A percentile compares a stretch with the other conserved stretches of the same genome.
Evolutionary conservation across 64 coral and sea anemone species (phyloP).

Genomic region (Platygyra sinensis): DNA sequence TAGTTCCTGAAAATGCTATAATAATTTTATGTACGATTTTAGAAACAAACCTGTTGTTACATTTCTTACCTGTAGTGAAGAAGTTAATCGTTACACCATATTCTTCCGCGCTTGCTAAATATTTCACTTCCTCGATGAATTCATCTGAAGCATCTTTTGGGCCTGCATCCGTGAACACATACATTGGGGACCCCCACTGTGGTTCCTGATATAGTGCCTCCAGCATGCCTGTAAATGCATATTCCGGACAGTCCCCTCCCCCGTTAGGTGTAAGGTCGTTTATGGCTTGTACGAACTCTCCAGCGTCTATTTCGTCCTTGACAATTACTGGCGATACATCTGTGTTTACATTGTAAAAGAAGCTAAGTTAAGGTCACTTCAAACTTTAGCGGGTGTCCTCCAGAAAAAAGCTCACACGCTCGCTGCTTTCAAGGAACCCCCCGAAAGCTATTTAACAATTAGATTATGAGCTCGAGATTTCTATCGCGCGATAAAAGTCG

Average conservation of each 20-base stretch:
- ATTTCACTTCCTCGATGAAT: constrained; percentile 35
- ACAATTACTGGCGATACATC: constrained; percentile 32
- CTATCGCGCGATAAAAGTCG: too few species aligned
- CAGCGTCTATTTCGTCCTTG: constrained; percentile 27
- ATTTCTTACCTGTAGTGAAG: constrained; percentile 47
- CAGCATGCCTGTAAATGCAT: constrained; percentile 75
- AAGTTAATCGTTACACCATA: constrained; percentile 71
- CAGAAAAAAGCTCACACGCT: too few species aligned
- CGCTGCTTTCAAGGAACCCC: too few species aligned
- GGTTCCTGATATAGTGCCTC: constrained; percentile 67
- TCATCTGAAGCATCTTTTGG: constrained; percentile 72
- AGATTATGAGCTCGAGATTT: too few species aligned
- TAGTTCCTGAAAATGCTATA: too few species aligned
- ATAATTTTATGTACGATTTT: background rate
- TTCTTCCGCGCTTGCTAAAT: constrained; percentile 18
- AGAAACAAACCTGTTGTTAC: background rate
- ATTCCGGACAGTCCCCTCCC: constrained; percentile 75
- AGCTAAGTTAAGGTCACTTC: too few species aligned
- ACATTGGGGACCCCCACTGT: constrained; percentile 72
- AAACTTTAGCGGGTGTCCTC: too few species aligned
- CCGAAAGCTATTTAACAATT: too few species aligned
- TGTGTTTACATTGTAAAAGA: background rate
- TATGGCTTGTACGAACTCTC: constrained; percentile 68
- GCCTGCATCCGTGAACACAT: constrained; percentile 84
- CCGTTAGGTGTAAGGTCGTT: constrained; percentile 52